These are phyloP conservation scores for Drosophila suzukii DNA, from an alignment of 1,140 invertebrate genomes.

Conservation along the genomic window DNA sequence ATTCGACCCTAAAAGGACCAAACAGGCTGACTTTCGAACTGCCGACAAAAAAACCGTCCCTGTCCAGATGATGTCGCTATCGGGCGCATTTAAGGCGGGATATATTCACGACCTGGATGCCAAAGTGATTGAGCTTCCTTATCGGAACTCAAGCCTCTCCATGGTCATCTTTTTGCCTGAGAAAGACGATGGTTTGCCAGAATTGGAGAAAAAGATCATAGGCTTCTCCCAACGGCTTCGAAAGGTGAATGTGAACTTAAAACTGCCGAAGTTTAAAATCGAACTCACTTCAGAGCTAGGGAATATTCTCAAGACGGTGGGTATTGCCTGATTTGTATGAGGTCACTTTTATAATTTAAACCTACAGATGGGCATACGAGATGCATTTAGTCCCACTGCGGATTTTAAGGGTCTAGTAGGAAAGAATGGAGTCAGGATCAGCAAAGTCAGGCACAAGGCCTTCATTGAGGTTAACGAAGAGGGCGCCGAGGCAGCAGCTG, in stretches of 20 bases:
- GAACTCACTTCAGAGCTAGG: constrained; percentile 85
- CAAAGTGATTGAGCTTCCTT: constrained; percentile 52
- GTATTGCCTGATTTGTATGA: not conserved
- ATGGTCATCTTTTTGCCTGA: constrained; percentile 86
- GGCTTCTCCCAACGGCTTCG: constrained; percentile 63
- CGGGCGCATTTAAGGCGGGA: constrained; percentile 47
- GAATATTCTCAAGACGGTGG: constrained; percentile 85
- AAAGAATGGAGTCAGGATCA: constrained; percentile 58
- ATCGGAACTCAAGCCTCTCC: constrained; percentile 85
- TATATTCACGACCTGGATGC: constrained; percentile 47
- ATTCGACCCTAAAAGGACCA: constrained; percentile 13
- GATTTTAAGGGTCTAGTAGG: constrained; percentile 86
- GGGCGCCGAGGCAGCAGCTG: constrained; percentile 86
- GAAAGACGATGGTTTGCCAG: constrained; percentile 84
- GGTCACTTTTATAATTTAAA: not conserved
- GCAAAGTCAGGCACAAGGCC: constrained; percentile 85
- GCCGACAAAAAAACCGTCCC: constrained; percentile 40
- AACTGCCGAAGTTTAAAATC: constrained; percentile 88
- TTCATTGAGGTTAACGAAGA: constrained; percentile 86
- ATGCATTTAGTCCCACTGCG: constrained; percentile 86
- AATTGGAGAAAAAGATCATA: constrained; percentile 84
- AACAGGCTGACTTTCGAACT: constrained; percentile 1
- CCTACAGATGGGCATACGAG: constrained; percentile 86
- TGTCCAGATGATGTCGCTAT: constrained; percentile 86
- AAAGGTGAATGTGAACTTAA: constrained; percentile 84